phyloP scores from a whole-genome alignment of 1,140 invertebrate genomes.

The Pararge aegeria region DNA sequence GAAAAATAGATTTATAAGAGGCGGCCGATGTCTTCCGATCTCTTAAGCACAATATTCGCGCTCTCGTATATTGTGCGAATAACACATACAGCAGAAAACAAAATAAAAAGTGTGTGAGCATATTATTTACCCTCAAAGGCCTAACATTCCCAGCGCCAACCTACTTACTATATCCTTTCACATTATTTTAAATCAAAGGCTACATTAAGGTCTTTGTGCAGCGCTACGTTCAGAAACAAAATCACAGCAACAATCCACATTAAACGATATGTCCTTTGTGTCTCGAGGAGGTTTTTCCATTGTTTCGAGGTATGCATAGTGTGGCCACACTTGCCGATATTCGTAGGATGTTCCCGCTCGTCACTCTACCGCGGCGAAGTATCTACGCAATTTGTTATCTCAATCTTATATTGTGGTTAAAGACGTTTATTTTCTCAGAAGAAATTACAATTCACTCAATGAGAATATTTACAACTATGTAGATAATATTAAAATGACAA shows the following conservation, averaged over 20 bases:
- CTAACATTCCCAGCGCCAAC: not conserved
- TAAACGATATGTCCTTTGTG: slow-evolving; percentile 67
- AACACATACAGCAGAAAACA: too few species aligned
- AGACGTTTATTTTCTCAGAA: too few species aligned
- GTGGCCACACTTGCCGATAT: not conserved
- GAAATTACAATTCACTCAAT: too few species aligned
- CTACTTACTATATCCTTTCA: slow-evolving; percentile 4
- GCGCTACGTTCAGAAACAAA: slow-evolving; percentile 13
- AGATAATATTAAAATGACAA: too few species aligned
- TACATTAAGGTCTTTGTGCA: slow-evolving; percentile 37
- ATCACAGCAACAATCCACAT: slow-evolving; percentile 58
- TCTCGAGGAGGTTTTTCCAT: slow-evolving; percentile 57
- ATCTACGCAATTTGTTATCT: too few species aligned
- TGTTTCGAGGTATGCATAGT: slow-evolving; percentile 51
- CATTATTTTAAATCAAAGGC: slow-evolving; percentile 35
- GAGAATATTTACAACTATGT: too few species aligned
- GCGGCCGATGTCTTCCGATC: too few species aligned
- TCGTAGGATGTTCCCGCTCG: not conserved
- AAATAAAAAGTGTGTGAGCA: not conserved
- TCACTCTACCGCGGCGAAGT: too few species aligned
- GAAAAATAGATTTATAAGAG: too few species aligned
- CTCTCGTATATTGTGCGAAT: too few species aligned
- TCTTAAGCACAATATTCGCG: too few species aligned
- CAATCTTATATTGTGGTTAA: too few species aligned
- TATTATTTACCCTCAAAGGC: not conserved